Conservation (phyloP, 2,888 invertebrate species). For the Xestobium rufovillosum region DNA sequence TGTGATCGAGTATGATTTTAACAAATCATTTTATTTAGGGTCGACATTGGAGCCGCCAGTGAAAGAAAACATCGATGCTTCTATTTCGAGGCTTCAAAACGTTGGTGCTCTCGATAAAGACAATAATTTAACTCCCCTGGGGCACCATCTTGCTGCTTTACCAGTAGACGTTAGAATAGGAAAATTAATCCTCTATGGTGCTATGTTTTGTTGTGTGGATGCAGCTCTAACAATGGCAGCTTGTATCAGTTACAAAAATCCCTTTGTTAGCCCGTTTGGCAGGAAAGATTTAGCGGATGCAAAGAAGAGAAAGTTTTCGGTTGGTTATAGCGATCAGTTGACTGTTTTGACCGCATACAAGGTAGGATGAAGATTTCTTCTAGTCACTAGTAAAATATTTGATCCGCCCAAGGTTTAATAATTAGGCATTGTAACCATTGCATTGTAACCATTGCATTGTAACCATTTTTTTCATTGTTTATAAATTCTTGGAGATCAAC, state of each 20-base stretch:
- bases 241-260: constrained; percentile 70
- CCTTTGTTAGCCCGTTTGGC: constrained; percentile 68
- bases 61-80: constrained; percentile 58
- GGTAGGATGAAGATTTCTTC: no score
- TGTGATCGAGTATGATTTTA: no score
- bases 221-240: constrained; percentile 88
- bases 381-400: no score
- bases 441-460: no score
- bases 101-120: constrained; percentile 73
- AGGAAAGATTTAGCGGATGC: constrained; percentile 64
- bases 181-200: constrained; percentile 86
- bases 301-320: constrained; percentile 67
- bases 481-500: no score
- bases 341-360: constrained; percentile 78
- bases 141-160: constrained; percentile 77
- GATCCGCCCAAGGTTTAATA: no score
- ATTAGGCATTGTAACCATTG: no score
- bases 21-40: no score
- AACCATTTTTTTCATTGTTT: no score
- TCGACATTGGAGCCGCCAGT: constrained; percentile 69
- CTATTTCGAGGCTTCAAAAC: constrained; percentile 62
- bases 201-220: constrained; percentile 87
- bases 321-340: constrained; percentile 82
- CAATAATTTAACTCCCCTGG: constrained; percentile 72
- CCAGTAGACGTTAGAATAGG: constrained; percentile 89